Base-by-base conservation (phyloP, 2,888 invertebrate genomes). In the Tipula lateralis region DNA sequence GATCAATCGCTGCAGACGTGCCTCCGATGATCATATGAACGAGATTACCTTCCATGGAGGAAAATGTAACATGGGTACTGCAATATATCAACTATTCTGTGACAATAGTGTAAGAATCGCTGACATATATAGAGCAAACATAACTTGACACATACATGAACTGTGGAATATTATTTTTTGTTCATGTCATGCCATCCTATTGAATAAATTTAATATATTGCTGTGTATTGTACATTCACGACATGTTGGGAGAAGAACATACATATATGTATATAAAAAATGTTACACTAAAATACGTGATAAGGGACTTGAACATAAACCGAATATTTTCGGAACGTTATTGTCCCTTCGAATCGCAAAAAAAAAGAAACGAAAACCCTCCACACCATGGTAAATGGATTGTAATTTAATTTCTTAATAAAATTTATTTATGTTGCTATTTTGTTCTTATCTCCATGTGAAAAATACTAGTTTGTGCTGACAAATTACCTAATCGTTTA, bases 401-500 rank as follows among this genome's bases (percentile, higher is more conserved):
- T 66, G 2, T 19, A 66, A 24, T 66, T 66, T 66, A 24, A 24
- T 66, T 66, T 66, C 24, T 66, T 66, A 66, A 66, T 66, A 66
- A 66, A 66, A 66, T 7, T 66, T 66, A 24, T 24, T 24, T 66
- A 66, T 24, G 24, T 24, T 66, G 19, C 24, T 66, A 66, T 66
- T 24, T 66, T 66, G 2, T 24, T 24, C 24, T 66, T 24, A 66
- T 66, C 44, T 66, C 12, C 9, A 66, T 66, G 66, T 24, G 66
- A 66, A 66, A 66, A 66, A 24, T n/a, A 66, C 6, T 66, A 24
- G 19, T 66, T 24, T 66, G 66, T 66, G 19, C 24, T 66, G 66
- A 66, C 66, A 66, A 66, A 66, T 66, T 66, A 66, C 66, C 66
- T 66, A 66, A 66, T 66, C 66, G 66, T 66, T 66, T 66, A 66